Conservation (phyloP, 2,797 vertebrate genomes). For the Anolis apletophallus region DNA sequence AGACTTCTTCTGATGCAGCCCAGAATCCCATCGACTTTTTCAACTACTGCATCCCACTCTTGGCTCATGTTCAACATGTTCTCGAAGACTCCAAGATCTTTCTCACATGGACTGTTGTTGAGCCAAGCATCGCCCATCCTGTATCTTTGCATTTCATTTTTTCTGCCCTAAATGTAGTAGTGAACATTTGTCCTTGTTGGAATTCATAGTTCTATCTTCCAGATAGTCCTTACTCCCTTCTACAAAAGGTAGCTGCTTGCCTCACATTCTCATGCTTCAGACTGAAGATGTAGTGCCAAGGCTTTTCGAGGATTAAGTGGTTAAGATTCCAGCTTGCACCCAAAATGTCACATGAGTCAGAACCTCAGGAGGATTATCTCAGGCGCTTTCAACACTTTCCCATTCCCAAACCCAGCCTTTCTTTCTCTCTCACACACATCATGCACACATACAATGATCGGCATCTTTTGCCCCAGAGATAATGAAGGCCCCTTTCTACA, state of each 20-base stretch:
- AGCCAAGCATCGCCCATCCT: too few relatives aligned
- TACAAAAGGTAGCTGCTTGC: rapidly evolving
- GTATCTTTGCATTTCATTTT: too few relatives aligned
- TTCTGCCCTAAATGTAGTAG: too few relatives aligned
- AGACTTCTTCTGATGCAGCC: too few relatives aligned
- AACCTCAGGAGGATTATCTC: background rate
- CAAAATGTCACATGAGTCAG: background rate
- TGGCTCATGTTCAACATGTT: too few relatives aligned
- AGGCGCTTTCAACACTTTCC: background rate
- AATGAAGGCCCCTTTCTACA: background rate
- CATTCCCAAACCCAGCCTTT: background rate
- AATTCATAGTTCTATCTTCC: too few relatives aligned
- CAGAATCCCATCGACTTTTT: too few relatives aligned
- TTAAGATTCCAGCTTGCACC: constrained; percentile 27
- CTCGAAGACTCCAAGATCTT: too few relatives aligned
- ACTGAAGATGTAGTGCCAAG: background rate
- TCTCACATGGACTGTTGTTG: too few relatives aligned
- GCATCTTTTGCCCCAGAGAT: background rate
- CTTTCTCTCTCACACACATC: background rate
- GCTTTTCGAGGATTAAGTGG: background rate
- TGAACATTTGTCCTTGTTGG: too few relatives aligned
- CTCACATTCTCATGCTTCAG: background rate
- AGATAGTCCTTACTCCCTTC: rapidly evolving
- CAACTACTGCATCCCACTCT: too few relatives aligned
- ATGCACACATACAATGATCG: background rate